Base-by-base conservation (phyloP, 2,797 vertebrate species). In the Peromyscus eremicus region DNA sequence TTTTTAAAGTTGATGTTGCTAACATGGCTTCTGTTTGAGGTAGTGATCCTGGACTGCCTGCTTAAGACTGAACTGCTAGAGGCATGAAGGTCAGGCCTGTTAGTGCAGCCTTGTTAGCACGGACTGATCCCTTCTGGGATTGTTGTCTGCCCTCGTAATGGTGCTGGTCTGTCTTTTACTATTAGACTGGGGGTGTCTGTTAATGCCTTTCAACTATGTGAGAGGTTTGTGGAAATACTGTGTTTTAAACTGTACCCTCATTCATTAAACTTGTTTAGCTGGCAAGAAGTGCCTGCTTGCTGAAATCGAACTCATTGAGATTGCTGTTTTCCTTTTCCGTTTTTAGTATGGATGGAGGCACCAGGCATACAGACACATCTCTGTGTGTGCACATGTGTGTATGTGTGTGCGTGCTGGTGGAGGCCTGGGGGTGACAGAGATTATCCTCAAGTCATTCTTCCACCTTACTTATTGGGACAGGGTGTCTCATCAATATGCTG, bases 51-150 rank as follows among this genome's bases (percentile, higher is more conserved):
- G 5, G 34, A n/a, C 32, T 52, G 14, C 13, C 25, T 52, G 11
- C 10, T n/a, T 64, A 16, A 49, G n/a, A 64, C 13, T 6, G 49
- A 62, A 13, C 6, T 52, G 4, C 29, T 5, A 14, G 34, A 8
- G 32, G 19, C 75, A 0, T 4, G 0, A 10, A 11, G 71, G 40
- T 60, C 73, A 1, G 3, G 57, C 14, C 87, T 52, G 19, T 37
- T 16, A n/a, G 6, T 25, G 1, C 5, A 19, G 19, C 5, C 3
- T 2, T 27, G 23, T 37, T 6, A 3, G 29, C 27, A 1, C 60
- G 3, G 13, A 27, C 0, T 1, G 2, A 3, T 19, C 46, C 3
- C n/a, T 0, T 40, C 60, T 17, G 1, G 57, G 25, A 7, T 9
- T 49, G 21, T 27, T 21, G 19, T 76, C 27, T 4, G 5, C 2